Evolutionary conservation across 1,140 invertebrate species (phyloP).

Genomic region (Bombus soroeensis): DNA sequence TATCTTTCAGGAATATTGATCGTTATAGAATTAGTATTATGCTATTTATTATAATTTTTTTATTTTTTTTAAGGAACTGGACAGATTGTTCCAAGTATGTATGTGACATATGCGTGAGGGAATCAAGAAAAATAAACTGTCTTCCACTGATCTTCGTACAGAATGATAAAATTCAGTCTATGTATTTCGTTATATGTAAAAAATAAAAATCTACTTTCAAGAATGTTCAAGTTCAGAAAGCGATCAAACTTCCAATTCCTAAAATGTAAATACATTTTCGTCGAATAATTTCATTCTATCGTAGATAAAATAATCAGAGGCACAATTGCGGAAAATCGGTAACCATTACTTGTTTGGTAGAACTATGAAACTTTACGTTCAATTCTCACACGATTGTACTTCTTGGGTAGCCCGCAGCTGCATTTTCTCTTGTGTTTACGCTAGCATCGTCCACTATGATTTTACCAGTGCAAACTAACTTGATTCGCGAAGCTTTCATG

Average conservation of each 20-base stretch:
- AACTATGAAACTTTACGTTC: background rate
- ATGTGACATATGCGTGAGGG: rapidly evolving
- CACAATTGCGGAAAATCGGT: background rate
- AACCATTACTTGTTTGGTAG: background rate
- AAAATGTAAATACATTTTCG: background rate
- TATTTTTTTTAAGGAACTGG: too few species aligned
- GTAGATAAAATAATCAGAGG: background rate
- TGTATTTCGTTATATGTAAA: background rate
- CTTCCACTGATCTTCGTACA: background rate
- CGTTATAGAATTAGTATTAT: too few species aligned
- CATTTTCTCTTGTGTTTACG: background rate
- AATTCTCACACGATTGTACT: background rate
- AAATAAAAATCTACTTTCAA: background rate
- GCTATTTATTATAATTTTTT: too few species aligned
- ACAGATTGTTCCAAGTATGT: too few species aligned
- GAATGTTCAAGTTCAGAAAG: background rate
- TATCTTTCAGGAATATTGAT: too few species aligned
- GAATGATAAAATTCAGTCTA: background rate
- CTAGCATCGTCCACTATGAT: background rate
- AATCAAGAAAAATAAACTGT: background rate
- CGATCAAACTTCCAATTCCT: background rate
- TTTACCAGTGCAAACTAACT: background rate
- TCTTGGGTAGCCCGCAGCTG: background rate
- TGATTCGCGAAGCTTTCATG: background rate
- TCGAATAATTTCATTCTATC: background rate